phyloP scores from a whole-genome alignment of 2,797 vertebrate genomes.

The Gymnothorax javanicus region DNA sequence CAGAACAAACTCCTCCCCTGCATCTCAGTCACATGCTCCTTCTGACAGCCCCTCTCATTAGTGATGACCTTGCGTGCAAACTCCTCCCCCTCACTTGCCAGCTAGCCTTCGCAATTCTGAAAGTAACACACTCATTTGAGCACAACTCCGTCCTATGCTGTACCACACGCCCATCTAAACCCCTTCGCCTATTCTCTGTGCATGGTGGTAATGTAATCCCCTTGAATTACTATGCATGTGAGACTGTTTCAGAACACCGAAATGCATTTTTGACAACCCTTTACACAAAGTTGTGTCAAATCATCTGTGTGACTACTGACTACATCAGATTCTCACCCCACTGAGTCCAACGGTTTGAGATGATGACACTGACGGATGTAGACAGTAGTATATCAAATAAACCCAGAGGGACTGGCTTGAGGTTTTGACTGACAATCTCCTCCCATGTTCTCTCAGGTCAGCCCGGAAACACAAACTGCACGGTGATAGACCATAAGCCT shows the following conservation, averaged over 20 bases:
- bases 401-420: neutral
- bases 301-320: conserved; percentile 27
- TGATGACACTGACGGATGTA: neutral
- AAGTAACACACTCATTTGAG: neutral
- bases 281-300: neutral
- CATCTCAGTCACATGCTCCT: too few species aligned
- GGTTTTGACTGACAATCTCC: conserved; percentile 20
- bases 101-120: neutral
- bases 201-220: neutral
- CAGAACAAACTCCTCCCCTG: too few species aligned
- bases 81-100: neutral
- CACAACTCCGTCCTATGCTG: neutral
- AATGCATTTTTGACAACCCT: neutral
- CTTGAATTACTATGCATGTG: neutral
- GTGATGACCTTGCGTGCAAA: neutral
- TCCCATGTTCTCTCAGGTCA: conserved; percentile 56
- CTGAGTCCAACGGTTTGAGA: neutral
- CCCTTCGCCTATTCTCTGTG: neutral
- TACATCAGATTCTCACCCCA: neutral
- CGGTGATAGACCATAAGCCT: conserved; percentile 43
- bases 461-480: conserved; percentile 58
- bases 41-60: too few species aligned
- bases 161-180: too few species aligned
- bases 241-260: neutral
- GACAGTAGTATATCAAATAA: neutral